phyloP scores from a whole-genome alignment of 2,888 invertebrate species.

The Trissoscelio sp. region DNA sequence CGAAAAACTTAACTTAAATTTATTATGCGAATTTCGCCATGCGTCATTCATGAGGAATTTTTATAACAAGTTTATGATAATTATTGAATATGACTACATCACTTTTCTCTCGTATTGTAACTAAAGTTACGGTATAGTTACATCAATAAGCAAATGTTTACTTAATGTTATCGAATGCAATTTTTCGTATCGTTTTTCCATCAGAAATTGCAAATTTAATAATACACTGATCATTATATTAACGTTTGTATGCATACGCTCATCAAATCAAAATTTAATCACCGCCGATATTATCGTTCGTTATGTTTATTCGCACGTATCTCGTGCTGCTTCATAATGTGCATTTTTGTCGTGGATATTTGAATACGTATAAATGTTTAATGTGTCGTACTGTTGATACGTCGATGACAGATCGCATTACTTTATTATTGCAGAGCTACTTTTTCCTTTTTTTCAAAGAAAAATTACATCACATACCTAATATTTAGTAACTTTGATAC shows the following conservation, averaged over 20 bases:
- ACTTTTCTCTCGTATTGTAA: background rate
- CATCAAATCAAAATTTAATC: conserved; percentile 7
- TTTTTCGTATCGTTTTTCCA: conserved; percentile 2
- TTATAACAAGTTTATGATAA: conserved; percentile 28
- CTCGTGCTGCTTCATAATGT: background rate
- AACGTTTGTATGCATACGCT: conserved; percentile 6
- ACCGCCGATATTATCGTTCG: conserved; percentile 1
- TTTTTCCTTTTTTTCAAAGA: too few relatives aligned
- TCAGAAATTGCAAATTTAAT: conserved; percentile 1
- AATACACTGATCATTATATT: conserved; percentile 19
- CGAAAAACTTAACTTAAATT: background rate
- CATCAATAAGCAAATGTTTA: background rate
- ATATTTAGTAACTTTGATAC: too few relatives aligned
- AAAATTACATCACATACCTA: too few relatives aligned
- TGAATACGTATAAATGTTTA: background rate
- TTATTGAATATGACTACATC: conserved; percentile 1
- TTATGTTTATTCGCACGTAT: conserved; percentile 2
- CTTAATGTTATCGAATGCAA: background rate
- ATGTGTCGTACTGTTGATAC: background rate
- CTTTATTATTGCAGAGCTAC: background rate
- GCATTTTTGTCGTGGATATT: conserved; percentile 3
- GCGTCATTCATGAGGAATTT: conserved; percentile 13
- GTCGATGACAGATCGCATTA: background rate
- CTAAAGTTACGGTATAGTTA: background rate
- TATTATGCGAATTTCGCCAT: background rate